Percentiles rank a stretch among this genome's conserved stretches.
Evolutionary conservation across 2,888 invertebrate species (phyloP).

Genomic region (Cosmorhoe ocellata): DNA sequence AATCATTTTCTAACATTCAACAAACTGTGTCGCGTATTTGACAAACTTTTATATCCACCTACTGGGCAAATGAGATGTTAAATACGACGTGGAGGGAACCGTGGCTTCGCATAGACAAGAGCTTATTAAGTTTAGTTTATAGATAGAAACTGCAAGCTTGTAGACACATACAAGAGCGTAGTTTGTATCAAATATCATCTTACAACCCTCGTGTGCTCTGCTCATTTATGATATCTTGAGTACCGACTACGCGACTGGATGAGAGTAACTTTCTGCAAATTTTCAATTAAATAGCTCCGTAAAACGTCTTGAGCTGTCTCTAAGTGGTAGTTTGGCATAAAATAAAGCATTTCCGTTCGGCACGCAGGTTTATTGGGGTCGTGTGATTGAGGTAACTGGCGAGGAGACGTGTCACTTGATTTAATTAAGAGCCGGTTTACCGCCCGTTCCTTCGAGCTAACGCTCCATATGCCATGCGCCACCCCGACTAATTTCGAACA

Average conservation of each 20-base stretch:
- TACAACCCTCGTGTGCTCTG: slow-evolving; percentile 12
- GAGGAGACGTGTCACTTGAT: slow-evolving; percentile 80
- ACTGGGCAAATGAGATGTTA: slow-evolving; percentile 45
- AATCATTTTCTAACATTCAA: too few species aligned
- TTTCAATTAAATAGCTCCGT: slow-evolving; percentile 31
- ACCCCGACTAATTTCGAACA: slow-evolving; percentile 72
- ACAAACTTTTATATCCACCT: not conserved
- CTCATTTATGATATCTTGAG: slow-evolving; percentile 30
- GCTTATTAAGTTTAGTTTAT: slow-evolving; percentile 56
- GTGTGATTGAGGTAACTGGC: slow-evolving; percentile 79
- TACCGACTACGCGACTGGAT: slow-evolving; percentile 11
- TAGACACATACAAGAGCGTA: slow-evolving; percentile 27
- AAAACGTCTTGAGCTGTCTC: slow-evolving; percentile 34
- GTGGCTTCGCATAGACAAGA: slow-evolving; percentile 54
- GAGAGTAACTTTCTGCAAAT: slow-evolving; percentile 27
- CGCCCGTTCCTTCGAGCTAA: slow-evolving; percentile 72
- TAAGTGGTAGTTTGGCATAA: slow-evolving; percentile 46
- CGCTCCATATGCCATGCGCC: slow-evolving; percentile 63
- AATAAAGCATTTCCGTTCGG: slow-evolving; percentile 62
- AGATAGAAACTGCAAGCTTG: slow-evolving; percentile 36
- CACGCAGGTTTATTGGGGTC: slow-evolving; percentile 75
- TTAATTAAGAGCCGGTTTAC: slow-evolving; percentile 81
- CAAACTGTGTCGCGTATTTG: too few species aligned
- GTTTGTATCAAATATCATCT: slow-evolving; percentile 20
- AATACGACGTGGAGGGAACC: slow-evolving; percentile 43